Percentiles rank a stretch among this genome's conserved stretches.
Conservation (phyloP, 2,113 vertebrate species). For the Hassar affinis region DNA sequence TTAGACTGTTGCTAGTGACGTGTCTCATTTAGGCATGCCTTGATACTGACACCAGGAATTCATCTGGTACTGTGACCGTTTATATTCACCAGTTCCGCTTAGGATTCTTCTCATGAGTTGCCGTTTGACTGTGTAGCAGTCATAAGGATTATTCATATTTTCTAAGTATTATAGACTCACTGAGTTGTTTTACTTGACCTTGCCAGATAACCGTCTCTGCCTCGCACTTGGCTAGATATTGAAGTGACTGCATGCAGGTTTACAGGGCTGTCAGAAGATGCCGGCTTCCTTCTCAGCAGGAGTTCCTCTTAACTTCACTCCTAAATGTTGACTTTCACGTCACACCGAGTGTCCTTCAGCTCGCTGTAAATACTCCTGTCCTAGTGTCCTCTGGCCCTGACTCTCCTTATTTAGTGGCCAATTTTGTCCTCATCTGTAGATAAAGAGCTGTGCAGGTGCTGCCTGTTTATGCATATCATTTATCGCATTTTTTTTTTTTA, state of each 20-base stretch:
- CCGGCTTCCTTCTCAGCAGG: conserved; percentile 2
- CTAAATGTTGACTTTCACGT: conserved; percentile 11
- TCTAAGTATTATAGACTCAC: conserved; percentile 20
- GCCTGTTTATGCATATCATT: conserved; percentile 44
- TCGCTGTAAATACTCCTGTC: background rate
- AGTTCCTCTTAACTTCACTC: background rate
- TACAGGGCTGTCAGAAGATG: conserved; percentile 37
- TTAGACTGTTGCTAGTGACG: background rate
- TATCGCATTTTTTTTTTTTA: background rate
- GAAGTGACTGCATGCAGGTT: conserved; percentile 28
- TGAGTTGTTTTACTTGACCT: conserved; percentile 29
- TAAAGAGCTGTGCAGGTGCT: conserved; percentile 6
- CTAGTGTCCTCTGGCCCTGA: conserved; percentile 12
- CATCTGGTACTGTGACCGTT: background rate
- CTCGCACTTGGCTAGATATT: conserved; percentile 10
- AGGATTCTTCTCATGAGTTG: conserved; percentile 20
- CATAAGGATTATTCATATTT: conserved; percentile 39
- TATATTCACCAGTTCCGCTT: background rate
- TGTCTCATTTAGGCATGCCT: background rate
- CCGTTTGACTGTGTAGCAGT: conserved; percentile 18
- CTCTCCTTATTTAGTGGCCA: background rate
- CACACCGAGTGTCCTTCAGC: conserved; percentile 10
- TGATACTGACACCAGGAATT: background rate
- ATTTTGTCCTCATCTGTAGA: conserved; percentile 18
- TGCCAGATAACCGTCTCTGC: conserved; percentile 20